Base-by-base conservation (phyloP, 2,797 vertebrate species). In the Karalla daura region DNA sequence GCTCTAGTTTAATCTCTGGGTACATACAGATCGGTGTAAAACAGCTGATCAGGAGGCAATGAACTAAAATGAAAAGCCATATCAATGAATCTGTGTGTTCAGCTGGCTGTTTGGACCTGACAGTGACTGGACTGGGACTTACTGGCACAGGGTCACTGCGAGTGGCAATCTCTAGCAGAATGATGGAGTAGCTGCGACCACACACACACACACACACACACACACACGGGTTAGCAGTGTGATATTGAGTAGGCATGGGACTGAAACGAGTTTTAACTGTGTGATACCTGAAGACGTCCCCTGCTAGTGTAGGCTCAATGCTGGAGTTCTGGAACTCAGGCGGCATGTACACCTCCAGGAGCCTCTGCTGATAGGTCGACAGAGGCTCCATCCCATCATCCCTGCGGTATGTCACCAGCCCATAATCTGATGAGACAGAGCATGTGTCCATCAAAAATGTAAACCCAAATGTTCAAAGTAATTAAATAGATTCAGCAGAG, bases 151-250 rank as follows among this genome's bases (percentile, higher is more conserved):
- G 90, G 62, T 96, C 93, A 46, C 76, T 95, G 85, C 95, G 91
- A 35, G 92, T 94, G 13, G 94, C 94, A 14, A 96, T 94, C 92
- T 96, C 95, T 86, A 98, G 73, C 59, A 95, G 91, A 86, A 97
- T 93, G 61, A 96, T 94, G 10, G 93, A 94, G 45, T 95, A 96
- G 80, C 95, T 96, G 86, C 12, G 84, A 46, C 37, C 4, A 65
- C 9, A 52, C 0, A 8, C 1, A 60, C 17, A 41, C 4, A 65
- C 9, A 52, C 0, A 8, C 1, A 60, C 17, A 41, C 4, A 65
- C 9, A 52, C 0, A 8, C 1, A 60, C 17, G 46, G 0, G 40
- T 45, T 8, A 39, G 11, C 5, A 39, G 0, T 5, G 2, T 30
- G 7, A 40, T 1, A n/a, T 37, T 21, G 13, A 8, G 21, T 21